Base-by-base conservation (phyloP, 1,140 invertebrate species). In the Brachionus rubens region DNA sequence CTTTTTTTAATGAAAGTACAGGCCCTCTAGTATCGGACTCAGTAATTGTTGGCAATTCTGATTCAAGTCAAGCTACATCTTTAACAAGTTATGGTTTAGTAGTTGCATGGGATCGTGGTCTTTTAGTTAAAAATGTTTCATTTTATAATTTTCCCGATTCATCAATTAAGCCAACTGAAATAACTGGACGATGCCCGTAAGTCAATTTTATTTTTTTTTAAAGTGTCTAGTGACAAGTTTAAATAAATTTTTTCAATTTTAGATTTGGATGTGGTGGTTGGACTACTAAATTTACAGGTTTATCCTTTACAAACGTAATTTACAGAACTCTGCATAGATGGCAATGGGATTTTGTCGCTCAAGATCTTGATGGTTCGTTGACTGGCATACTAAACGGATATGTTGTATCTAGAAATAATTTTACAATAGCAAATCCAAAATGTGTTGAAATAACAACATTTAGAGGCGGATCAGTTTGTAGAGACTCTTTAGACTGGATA, bases 31-130 rank as follows among this genome's bases (percentile, higher is more conserved):
- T 75, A 2, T 7, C 36, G 10, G 21, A 75, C 41, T 75, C 72
- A 14, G 28, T 75, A n/a, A 41, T 75, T 19, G 43, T 75, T 40
- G 72, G 72, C 12, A 54, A 59, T 59, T 40, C 72, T 9, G 36
- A 43, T 21, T 33, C 48, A n/a, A 19, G 14, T 30, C 6, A 19
- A 56, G 21, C 50, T 24, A n/a, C 21, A 76, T 1, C 81, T 82
- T 41, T 24, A 52, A 33, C 21, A 79, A 0, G 24, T 14, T 36
- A 10, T 54, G 56, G 59, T 56, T 36, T 75, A 28, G 46, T 75
- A n/a, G 30, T 75, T 56, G 48, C 48, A 2, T 75, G 72, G 72
- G 72, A 75, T 41, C 12, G 72, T 26, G 72, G 72, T 59, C 30
- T 56, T n/a, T 48, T 52, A 9, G n/a, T 75, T 16, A 46, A 41